phyloP scores from a whole-genome alignment of 1,140 invertebrate species.

The Caenorhabditis remanei region DNA sequence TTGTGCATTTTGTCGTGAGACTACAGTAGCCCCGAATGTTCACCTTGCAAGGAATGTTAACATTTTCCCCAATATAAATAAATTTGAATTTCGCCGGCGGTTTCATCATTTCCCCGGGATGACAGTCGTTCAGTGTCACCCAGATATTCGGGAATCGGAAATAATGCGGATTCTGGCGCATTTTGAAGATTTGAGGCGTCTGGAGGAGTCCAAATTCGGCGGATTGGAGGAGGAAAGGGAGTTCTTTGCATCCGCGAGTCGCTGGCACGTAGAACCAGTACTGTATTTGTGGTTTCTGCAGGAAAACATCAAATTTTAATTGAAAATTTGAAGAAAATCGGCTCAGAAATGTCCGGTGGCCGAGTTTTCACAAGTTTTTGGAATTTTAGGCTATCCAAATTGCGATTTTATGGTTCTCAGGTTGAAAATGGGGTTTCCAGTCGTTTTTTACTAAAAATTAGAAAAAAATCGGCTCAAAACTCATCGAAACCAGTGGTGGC shows the following conservation, averaged over 20 bases:
- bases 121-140: constrained; percentile 11
- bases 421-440: too few relatives aligned
- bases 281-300: neutral
- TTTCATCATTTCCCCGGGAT: neutral
- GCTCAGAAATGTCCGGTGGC: too few relatives aligned
- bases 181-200: neutral
- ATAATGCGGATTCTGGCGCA: neutral
- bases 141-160: neutral
- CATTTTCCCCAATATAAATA: neutral
- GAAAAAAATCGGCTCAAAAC: too few relatives aligned
- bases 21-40: neutral
- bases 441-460: too few relatives aligned
- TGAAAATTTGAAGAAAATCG: too few relatives aligned
- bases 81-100: constrained; percentile 11
- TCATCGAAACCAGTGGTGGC: too few relatives aligned
- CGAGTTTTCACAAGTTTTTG: too few relatives aligned
- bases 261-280: neutral
- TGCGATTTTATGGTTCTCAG: too few relatives aligned
- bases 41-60: neutral
- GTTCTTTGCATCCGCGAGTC: constrained; percentile 5
- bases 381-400: too few relatives aligned
- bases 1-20: too few relatives aligned
- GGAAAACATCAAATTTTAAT: too few relatives aligned
- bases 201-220: neutral
- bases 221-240: neutral